phyloP scores from a whole-genome alignment of 2,113 vertebrate species.

The Columbina picui region DNA sequence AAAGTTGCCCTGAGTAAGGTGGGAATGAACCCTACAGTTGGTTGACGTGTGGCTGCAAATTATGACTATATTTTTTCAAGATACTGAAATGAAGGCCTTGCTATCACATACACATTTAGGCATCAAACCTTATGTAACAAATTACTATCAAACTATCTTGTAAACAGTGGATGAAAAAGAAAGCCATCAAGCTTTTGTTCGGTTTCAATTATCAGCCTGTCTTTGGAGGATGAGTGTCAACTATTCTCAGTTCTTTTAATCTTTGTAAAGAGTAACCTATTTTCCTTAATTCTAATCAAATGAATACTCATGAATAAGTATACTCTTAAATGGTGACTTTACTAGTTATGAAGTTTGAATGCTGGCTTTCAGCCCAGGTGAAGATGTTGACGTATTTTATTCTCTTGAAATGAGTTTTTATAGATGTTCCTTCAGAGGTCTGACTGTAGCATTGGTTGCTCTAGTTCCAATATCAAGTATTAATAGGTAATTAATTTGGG shows the following conservation, averaged over 20 bases:
- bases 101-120: neutral
- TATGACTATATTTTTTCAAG: neutral
- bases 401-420: neutral
- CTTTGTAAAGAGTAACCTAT: neutral
- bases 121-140: neutral
- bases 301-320: neutral
- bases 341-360: neutral
- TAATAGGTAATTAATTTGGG: neutral
- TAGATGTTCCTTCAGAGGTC: neutral
- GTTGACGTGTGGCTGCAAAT: neutral
- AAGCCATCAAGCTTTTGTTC: neutral
- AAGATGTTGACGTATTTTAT: neutral
- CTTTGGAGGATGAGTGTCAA: neutral
- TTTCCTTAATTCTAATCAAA: neutral
- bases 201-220: rapidly evolving
- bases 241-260: neutral
- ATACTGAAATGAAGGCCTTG: neutral
- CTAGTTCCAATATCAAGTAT: neutral
- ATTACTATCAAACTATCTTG: neutral
- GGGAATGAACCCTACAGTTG: neutral
- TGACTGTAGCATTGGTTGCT: neutral
- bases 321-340: neutral
- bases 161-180: neutral
- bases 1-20: neutral
- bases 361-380: neutral